Conservation (phyloP, 2,113 vertebrate genomes). For the Oreochromis aureus region DNA sequence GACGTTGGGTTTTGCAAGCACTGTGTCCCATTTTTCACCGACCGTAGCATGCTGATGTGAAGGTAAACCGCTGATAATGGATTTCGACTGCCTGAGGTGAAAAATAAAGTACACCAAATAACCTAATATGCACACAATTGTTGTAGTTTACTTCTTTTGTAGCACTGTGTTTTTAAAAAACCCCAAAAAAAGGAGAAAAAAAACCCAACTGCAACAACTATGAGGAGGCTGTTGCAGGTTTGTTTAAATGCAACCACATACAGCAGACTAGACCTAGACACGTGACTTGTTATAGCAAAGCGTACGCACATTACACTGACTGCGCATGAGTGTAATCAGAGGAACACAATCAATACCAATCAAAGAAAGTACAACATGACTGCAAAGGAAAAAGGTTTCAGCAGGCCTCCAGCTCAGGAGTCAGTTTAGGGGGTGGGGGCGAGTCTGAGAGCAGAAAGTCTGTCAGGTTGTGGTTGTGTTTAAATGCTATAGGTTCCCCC, state of each 20-base stretch:
- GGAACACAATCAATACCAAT: not conserved
- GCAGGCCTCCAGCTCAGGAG: not conserved
- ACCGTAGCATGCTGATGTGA: constrained; percentile 33
- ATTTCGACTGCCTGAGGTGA: not conserved
- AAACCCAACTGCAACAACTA: not conserved
- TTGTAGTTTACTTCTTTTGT: not conserved
- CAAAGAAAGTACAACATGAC: constrained; percentile 8
- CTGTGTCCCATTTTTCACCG: not conserved
- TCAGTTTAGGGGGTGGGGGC: not conserved
- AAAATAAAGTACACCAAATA: not conserved
- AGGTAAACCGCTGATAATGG: not conserved
- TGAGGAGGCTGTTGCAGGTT: not conserved
- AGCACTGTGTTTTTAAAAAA: not conserved
- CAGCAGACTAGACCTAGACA: constrained; percentile 34
- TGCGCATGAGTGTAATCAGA: not conserved
- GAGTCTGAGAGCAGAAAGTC: constrained; percentile 44
- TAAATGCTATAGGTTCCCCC: constrained; percentile 86
- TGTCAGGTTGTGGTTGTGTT: constrained; percentile 67
- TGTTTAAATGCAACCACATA: constrained; percentile 12
- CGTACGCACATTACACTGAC: constrained; percentile 20
- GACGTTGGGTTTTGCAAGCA: not conserved
- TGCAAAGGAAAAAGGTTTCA: not conserved
- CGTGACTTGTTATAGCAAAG: constrained; percentile 17
- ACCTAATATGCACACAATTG: not conserved
- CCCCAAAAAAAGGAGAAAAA: not conserved